These are phyloP conservation scores for Cryptophagus acutangulus DNA, from an alignment of 2,888 invertebrate genomes.

Conservation along the genomic window DNA sequence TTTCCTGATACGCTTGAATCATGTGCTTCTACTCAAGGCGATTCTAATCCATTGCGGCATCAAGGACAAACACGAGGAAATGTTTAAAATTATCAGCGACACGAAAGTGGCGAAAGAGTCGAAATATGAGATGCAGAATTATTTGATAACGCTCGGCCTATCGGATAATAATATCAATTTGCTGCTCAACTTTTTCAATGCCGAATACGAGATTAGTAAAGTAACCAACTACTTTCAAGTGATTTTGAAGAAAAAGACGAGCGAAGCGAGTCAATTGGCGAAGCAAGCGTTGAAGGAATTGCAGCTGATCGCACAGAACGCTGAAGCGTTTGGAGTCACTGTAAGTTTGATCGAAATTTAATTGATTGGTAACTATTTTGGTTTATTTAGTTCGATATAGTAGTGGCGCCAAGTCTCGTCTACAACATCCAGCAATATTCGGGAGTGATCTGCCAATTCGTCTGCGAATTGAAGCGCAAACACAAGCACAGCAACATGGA, in stretches of 20 bases:
- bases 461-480: conserved; percentile 55
- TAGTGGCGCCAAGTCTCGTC: conserved; percentile 57
- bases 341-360: conserved; percentile 47
- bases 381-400: conserved; percentile 55
- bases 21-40: conserved; percentile 69
- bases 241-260: conserved; percentile 61
- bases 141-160: conserved; percentile 62
- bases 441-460: conserved; percentile 65
- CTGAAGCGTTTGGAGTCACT: conserved; percentile 69
- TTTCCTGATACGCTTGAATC: conserved; percentile 71
- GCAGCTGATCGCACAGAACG: conserved; percentile 65
- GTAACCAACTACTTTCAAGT: conserved; percentile 57
- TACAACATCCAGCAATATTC: conserved; percentile 61
- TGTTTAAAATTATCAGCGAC: conserved; percentile 48
- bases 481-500: conserved; percentile 54
- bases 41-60: conserved; percentile 77
- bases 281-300: conserved; percentile 70
- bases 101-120: conserved; percentile 56
- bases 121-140: conserved; percentile 67
- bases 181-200: conserved; percentile 62
- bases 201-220: conserved; percentile 60
- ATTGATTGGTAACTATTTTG: conserved; percentile 1
- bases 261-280: conserved; percentile 62
- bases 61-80: conserved; percentile 58
- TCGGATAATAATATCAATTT: conserved; percentile 61